Conservation (phyloP, 2,113 vertebrate genomes). For the Amphilophus citrinellus region DNA sequence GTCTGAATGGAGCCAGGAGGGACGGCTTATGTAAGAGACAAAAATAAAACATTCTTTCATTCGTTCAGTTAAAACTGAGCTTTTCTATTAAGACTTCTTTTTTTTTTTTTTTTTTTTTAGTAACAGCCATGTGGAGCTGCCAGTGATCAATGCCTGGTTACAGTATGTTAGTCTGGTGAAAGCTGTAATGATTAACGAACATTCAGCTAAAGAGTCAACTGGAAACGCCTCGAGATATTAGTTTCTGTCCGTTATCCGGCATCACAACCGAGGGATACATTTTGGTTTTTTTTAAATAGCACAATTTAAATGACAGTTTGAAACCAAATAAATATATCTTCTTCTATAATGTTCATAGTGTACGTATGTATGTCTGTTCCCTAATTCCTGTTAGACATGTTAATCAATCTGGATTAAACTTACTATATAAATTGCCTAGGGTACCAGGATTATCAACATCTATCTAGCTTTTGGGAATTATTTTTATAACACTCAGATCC, state of each 20-base stretch:
- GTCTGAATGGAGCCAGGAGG: not conserved
- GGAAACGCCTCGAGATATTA: not conserved
- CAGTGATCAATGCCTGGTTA: not conserved
- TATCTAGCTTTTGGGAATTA: no score
- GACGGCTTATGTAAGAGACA: not conserved
- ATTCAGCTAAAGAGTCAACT: not conserved
- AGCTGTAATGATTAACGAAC: not conserved
- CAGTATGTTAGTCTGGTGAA: not conserved
- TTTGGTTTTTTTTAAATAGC: not conserved
- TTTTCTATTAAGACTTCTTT: not conserved
- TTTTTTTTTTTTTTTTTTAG: not conserved
- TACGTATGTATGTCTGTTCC: fast-evolving
- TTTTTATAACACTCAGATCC: no score
- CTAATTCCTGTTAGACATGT: not conserved
- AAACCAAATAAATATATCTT: not conserved
- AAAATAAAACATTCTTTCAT: not conserved
- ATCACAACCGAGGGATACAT: not conserved
- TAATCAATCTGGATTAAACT: not conserved
- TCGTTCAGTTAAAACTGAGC: not conserved
- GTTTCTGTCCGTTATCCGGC: not conserved
- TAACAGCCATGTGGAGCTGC: no score
- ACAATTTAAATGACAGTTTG: not conserved
- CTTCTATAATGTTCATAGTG: not conserved
- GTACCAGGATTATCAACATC: no score
- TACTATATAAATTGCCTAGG: no score